These are phyloP conservation scores for Acronicta alni DNA, from an alignment of 2,888 invertebrate genomes.

Conservation along the genomic window DNA sequence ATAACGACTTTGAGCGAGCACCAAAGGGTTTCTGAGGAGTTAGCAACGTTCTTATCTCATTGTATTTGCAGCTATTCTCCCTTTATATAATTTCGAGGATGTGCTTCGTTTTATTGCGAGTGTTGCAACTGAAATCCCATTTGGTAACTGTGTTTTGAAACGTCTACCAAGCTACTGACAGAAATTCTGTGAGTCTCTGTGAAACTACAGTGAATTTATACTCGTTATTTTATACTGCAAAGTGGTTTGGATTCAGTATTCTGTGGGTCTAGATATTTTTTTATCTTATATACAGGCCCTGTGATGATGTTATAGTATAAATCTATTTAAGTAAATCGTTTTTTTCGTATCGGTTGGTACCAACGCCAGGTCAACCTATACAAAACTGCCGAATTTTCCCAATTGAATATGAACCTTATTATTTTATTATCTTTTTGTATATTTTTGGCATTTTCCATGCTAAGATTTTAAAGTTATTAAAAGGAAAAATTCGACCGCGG, in stretches of 20 bases:
- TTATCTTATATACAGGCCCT: too few species aligned
- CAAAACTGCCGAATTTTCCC: too few species aligned
- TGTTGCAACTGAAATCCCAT: slow-evolving; percentile 31
- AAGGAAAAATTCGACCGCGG: too few species aligned
- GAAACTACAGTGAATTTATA: slow-evolving; percentile 9
- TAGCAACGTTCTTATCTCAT: slow-evolving; percentile 16
- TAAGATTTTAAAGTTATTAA: too few species aligned
- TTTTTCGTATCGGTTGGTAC: too few species aligned
- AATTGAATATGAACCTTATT: too few species aligned
- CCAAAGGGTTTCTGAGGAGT: slow-evolving; percentile 28
- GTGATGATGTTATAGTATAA: too few species aligned
- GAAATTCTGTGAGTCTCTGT: slow-evolving; percentile 1
- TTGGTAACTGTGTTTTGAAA: slow-evolving; percentile 22
- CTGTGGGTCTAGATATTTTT: too few species aligned
- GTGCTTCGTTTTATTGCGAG: slow-evolving; percentile 13
- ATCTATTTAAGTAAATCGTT: too few species aligned
- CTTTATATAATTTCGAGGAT: slow-evolving; percentile 29
- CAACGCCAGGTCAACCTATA: too few species aligned
- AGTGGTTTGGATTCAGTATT: slow-evolving; percentile 13
- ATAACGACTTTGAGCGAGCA: slow-evolving; percentile 24
- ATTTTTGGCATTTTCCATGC: too few species aligned
- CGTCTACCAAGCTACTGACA: slow-evolving; percentile 12
- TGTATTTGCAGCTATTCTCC: slow-evolving; percentile 11
- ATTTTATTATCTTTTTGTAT: too few species aligned
- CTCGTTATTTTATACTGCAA: slow-evolving; percentile 1